A percentile compares a stretch with the other conserved stretches of the same genome.
Conservation (phyloP, 2,797 vertebrate species). For the Pangasius macronema region DNA sequence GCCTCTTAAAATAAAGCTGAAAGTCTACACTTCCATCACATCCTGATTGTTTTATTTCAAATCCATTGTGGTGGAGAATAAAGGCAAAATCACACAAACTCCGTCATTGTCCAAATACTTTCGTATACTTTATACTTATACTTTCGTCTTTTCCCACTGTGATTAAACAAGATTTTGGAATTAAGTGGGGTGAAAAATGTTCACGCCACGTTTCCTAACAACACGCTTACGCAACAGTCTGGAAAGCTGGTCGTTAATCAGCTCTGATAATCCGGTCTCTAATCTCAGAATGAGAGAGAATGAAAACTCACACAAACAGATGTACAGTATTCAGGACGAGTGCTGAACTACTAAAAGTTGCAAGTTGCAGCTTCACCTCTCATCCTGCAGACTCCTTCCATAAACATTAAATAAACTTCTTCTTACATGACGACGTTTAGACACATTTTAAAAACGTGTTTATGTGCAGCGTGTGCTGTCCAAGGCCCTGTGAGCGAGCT, state of each 20-base stretch:
- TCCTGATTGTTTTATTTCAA: no score
- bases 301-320: neutral
- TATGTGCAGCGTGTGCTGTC: no score
- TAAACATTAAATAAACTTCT: no score
- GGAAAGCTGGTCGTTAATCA: neutral
- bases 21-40: no score
- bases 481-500: no score
- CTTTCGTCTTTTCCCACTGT: neutral
- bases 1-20: no score
- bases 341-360: neutral
- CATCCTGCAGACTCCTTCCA: no score
- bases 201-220: neutral
- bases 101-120: no score
- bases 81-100: no score
- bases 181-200: neutral
- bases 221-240: neutral
- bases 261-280: neutral
- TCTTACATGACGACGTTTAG: neutral
- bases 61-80: no score
- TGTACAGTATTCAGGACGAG: neutral
- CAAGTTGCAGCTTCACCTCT: no score
- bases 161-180: neutral
- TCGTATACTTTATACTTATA: no score
- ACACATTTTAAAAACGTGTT: neutral
- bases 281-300: conserved; percentile 2